Base-by-base conservation (phyloP, 2,797 vertebrate species). In the Cirrhinus molitorella region DNA sequence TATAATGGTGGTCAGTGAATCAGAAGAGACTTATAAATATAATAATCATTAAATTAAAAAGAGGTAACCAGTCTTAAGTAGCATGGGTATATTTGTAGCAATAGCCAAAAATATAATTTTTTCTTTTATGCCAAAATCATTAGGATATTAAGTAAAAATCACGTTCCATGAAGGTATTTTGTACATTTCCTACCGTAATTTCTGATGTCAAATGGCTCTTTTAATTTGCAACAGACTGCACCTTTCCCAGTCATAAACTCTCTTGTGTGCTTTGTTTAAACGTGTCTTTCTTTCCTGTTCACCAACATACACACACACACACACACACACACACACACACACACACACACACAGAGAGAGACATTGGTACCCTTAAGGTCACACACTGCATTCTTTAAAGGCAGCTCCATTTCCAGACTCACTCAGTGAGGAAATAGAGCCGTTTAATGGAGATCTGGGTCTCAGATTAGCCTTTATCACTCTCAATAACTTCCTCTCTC, bases 391-490 rank as follows among this genome's bases (percentile, higher is more conserved):
- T 87, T 87, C 88, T 88, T 91, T 89, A 89, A 88, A 87, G 85
- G 55, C 89, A 81, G 89, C 90, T 90, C 88, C 83, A 89, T 89
- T 92, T 92, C 87, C 89, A 83, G 68, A 45, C 74, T 85, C 85
- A 80, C 86, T 89, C 87, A 88, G 85, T 45, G 78, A 91, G 83
- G 91, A 94, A 92, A 92, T 90, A 87, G 90, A 87, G 86, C 75
- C 47, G 37, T 90, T 91, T 92, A 92, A 91, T 91, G 87, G 86
- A 91, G 92, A 94, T 93, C 85, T 85, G 74, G 80, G 85, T 88
- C 47, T 67, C 87, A 88, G 93, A 95, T 94, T 91, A 91, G 84
- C 88, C 82, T 92, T 91, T 85, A 88, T 87, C 79, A 85, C 23
- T 68, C 81, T 73, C 85, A 91, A 89, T 83, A 88, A 92, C 90